Base-by-base conservation (phyloP, 2,113 vertebrate species). In the Carassius auratus region DNA sequence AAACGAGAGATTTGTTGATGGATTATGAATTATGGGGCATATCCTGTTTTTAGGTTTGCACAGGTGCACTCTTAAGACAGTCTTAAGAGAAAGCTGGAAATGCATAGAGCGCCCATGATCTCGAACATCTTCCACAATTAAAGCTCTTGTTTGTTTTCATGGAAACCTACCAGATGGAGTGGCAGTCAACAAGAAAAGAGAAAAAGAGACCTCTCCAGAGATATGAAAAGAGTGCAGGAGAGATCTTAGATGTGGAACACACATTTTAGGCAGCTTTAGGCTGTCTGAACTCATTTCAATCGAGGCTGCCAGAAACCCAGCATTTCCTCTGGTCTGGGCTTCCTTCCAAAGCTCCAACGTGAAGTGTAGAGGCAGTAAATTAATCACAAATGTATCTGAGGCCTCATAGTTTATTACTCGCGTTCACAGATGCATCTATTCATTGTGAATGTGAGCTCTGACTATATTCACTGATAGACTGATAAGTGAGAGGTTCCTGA, bases 221-320 rank as follows among this genome's bases (percentile, higher is more conserved):
- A 91, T 69, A 69, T 89, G 89, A 86, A 91, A 45, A 81, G 89
- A 91, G 92, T 91, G 92, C 90, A 91, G 66, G 86, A 87, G 83
- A 88, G 84, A 81, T 88, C 52, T 86, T 86, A 87, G 86, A 91
- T 89, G 89, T 86, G 86, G 87, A 90, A 89, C 89, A 90, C 86
- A 90, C 85, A 88, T 90, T 89, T 88, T 87, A 86, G 88, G 88
- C 86, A 90, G 86, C 89, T 88, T 89, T 86, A 84, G 55, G 76
- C 87, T 89, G 87, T 87, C 84, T 90, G 88, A 90, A 91, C 89
- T 89, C 85, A 89, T 91, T 90, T 88, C 88, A 89, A 87, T 78
- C 59, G 55, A 87, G 89, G 71, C 87, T 87, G 85, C 86, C 81
- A 88, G 86, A 87, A 89, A 85, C 64, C 86, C 86, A 91, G 88